Percentiles rank a stretch among this genome's conserved stretches.
Conservation (phyloP, 2,113 vertebrate species). For the Ailuropoda melanoleuca region DNA sequence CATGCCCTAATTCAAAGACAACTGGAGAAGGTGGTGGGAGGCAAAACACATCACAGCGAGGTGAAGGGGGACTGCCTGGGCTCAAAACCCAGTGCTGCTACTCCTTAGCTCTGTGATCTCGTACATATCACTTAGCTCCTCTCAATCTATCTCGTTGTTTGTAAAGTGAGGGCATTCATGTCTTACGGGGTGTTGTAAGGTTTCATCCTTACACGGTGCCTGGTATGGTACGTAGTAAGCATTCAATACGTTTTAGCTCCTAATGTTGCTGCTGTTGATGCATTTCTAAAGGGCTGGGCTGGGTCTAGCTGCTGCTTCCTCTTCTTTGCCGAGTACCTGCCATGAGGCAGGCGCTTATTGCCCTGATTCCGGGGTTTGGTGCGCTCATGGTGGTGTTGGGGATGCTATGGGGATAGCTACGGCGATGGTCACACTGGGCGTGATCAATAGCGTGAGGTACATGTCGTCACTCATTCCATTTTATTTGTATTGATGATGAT, state of each 20-base stretch:
- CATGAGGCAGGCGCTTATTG: fast-evolving
- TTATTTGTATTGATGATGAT: not conserved
- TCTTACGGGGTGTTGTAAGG: not conserved
- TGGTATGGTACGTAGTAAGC: not conserved
- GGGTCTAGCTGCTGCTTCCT: not conserved
- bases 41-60: no score
- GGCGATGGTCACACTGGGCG: not conserved
- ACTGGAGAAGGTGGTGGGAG: not conserved
- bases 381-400: not conserved
- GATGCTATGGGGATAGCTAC: not conserved
- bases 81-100: not conserved
- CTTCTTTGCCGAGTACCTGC: not conserved
- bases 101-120: not conserved
- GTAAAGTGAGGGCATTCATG: not conserved
- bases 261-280: not conserved
- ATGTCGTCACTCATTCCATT: not conserved
- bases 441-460: not conserved
- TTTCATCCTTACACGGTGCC: not conserved
- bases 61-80: not conserved
- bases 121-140: not conserved
- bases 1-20: not conserved
- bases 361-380: not conserved
- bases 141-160: not conserved
- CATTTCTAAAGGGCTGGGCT: not conserved
- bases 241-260: not conserved